These are phyloP conservation scores for Haemorhous mexicanus DNA, from an alignment of 2,113 vertebrate species.

Conservation along the genomic window DNA sequence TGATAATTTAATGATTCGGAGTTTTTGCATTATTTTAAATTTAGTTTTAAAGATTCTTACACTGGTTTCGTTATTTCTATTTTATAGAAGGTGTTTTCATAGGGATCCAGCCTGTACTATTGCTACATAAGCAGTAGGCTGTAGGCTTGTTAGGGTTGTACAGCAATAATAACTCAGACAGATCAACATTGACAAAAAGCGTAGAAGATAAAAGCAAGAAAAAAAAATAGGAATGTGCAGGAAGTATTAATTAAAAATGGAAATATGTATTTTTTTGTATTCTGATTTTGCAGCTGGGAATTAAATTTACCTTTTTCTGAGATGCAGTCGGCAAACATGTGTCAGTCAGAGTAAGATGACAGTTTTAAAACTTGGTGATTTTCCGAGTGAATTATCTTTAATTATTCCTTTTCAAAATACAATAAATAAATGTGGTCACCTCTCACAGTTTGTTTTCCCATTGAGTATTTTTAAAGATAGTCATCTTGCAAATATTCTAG, in stretches of 20 bases:
- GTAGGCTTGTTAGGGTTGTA: neutral
- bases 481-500: neutral
- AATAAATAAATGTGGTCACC: neutral
- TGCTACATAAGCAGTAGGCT: neutral
- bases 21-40: neutral
- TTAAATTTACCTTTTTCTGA: neutral
- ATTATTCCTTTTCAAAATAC: neutral
- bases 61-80: neutral
- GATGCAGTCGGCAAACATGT: accelerated
- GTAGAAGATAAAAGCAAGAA: neutral
- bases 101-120: neutral
- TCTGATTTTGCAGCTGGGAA: neutral
- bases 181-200: neutral
- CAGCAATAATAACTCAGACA: neutral
- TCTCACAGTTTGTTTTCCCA: neutral
- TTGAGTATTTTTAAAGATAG: neutral
- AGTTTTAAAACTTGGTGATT: neutral
- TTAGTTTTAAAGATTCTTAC: neutral
- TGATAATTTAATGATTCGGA: neutral
- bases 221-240: neutral
- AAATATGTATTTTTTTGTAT: neutral
- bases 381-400: neutral
- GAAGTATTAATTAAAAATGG: neutral
- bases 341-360: neutral
- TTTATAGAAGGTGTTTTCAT: neutral